A percentile compares a stretch with the other conserved stretches of the same genome.
These are phyloP conservation scores for Zaprionus lachaisei DNA, from an alignment of 1,140 invertebrate genomes.

Conservation along the genomic window DNA sequence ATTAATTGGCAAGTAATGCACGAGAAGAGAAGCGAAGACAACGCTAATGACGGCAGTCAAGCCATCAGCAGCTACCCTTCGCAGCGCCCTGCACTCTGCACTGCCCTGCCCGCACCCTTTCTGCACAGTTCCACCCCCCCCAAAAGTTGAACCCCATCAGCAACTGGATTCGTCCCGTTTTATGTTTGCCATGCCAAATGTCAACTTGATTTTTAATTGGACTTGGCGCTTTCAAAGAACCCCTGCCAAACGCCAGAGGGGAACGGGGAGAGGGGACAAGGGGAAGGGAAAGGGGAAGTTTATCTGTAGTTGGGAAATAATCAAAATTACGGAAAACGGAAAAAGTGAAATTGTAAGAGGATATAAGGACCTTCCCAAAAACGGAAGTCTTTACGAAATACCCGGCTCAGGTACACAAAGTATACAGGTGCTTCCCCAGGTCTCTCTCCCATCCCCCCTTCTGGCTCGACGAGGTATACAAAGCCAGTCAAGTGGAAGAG, in stretches of 20 bases:
- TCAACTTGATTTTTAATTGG: constrained; percentile 53
- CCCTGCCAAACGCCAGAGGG: not conserved
- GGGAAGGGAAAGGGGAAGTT: not conserved
- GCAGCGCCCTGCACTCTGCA: not conserved
- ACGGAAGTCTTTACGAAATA: constrained; percentile 73
- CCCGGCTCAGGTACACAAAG: constrained; percentile 26
- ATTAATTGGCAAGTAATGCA: constrained; percentile 43
- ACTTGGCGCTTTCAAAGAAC: constrained; percentile 21
- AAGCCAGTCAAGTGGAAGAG: not conserved
- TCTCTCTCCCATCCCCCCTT: not conserved
- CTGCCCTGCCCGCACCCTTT: not conserved
- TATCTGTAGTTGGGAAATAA: constrained; percentile 50
- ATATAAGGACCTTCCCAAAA: constrained; percentile 48
- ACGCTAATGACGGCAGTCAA: constrained; percentile 17
- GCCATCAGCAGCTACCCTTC: not conserved
- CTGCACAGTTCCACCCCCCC: not conserved
- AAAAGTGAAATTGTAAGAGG: constrained; percentile 58
- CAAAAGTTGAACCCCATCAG: not conserved
- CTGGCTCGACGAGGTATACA: not conserved
- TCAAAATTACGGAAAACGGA: constrained; percentile 66
- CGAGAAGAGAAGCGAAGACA: constrained; percentile 8
- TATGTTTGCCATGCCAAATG: constrained; percentile 37
- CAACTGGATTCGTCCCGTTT: not conserved
- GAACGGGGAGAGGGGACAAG: too few species aligned
- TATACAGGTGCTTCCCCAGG: not conserved